A percentile compares a stretch with the other conserved stretches of the same genome.
These are phyloP conservation scores for Acipenser ruthenus DNA, from an alignment of 2,797 vertebrate genomes.

Conservation along the genomic window DNA sequence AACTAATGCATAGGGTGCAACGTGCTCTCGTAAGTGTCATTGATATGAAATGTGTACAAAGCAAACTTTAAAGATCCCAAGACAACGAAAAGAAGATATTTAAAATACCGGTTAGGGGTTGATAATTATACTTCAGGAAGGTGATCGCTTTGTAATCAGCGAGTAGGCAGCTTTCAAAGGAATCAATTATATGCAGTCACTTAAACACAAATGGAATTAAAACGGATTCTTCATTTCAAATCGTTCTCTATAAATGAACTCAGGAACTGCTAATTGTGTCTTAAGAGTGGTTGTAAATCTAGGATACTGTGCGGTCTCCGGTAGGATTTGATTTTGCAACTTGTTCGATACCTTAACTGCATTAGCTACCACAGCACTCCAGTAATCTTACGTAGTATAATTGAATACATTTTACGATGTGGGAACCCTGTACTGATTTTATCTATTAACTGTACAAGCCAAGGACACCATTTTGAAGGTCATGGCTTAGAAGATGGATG, in stretches of 20 bases:
- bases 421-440: too few species aligned
- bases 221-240: slow-evolving; percentile 33
- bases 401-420: too few species aligned
- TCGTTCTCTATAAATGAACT: slow-evolving; percentile 42
- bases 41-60: too few species aligned
- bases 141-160: slow-evolving; percentile 5
- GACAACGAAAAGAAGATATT: slow-evolving; percentile 6
- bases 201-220: slow-evolving; percentile 37
- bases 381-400: too few species aligned
- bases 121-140: background rate
- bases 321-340: background rate
- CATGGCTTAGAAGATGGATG: too few species aligned
- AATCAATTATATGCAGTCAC: slow-evolving; percentile 20
- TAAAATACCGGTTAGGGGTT: background rate
- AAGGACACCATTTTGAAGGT: too few species aligned
- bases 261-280: slow-evolving; percentile 29
- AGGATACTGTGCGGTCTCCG: background rate
- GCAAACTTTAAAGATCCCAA: too few species aligned
- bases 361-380: too few species aligned
- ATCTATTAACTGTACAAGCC: too few species aligned
- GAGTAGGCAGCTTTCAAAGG: slow-evolving; percentile 2
- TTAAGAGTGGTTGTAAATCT: slow-evolving; percentile 3
- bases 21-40: too few species aligned
- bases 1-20: too few species aligned
- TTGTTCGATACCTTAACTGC: too few species aligned